Base-by-base conservation (phyloP, 1,140 invertebrate genomes). In the Camponotus floridanus region DNA sequence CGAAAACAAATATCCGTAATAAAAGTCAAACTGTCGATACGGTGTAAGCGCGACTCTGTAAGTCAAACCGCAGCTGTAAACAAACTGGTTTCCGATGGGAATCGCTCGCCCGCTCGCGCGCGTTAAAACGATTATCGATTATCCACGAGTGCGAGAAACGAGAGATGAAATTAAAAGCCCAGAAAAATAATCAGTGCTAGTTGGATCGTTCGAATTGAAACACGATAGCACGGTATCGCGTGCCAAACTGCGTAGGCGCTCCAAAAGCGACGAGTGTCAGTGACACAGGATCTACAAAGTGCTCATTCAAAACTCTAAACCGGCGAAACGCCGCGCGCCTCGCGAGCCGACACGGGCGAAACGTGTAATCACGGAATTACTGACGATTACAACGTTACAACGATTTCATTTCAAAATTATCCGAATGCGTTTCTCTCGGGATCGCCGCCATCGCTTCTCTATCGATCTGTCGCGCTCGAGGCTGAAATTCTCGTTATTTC, bases 231-330 rank as follows among this genome's bases (percentile, higher is more conserved):
- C 51, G 70, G 39, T 90, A 78, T 87, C 65, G 59, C 51, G 36
- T 89, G 59, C 62, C 76, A 87, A 90, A 87, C 64, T 64, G 51
- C 70, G 42, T 70, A 68, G 62, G 42, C 57, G 85, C 48, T 84
- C 64, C 36, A 59, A 45, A 51, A 73, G 31, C 57, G 74, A 86
- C 76, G 76, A 81, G 70, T 89, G 73, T 86, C 59, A 31, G 80
- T 83, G 73, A 83, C 64, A 89, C 73, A 70, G 55, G 80, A 87
- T 85, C 88, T 85, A 85, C 88, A 87, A 85, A 87, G 39, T 73
- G 42, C 21, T 51, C 45, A 33, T 67, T 86, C 57, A 51, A 85
- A 57, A 45, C 76, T 86, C 67, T 73, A 90, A 91, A 89, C 86
- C 80, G 87, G 48, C 84, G 78, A 88, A 86, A 85, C 86, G 73